Evolutionary conservation across 2,888 invertebrate genomes (phyloP).

Genomic region (Cerceris rybyensis): DNA sequence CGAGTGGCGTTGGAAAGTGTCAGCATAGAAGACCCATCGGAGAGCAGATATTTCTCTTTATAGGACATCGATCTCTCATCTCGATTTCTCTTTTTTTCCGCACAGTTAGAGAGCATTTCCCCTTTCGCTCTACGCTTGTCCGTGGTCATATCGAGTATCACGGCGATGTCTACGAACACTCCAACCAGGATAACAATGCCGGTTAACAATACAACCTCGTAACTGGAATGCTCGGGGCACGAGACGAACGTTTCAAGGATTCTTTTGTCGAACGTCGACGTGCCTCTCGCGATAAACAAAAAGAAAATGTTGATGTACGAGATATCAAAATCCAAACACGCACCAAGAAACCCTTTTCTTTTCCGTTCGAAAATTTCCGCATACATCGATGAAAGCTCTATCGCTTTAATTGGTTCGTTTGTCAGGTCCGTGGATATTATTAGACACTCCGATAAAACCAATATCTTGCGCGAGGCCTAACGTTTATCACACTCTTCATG

Average conservation of each 20-base stretch:
- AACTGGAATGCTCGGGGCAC: conserved; percentile 4
- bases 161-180: conserved; percentile 48
- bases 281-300: not conserved
- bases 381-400: not conserved
- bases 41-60: conserved; percentile 64
- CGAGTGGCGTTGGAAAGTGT: conserved; percentile 52
- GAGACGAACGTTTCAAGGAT: conserved; percentile 1
- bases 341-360: no score
- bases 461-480: not conserved
- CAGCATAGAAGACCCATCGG: conserved; percentile 49
- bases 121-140: conserved; percentile 63
- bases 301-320: not conserved
- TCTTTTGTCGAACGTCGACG: not conserved
- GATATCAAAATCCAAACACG: no score
- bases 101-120: conserved; percentile 69
- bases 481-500: not conserved
- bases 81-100: conserved; percentile 72
- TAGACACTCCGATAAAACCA: not conserved
- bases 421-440: conserved; percentile 10
- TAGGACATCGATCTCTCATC: conserved; percentile 70
- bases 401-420: conserved; percentile 31
- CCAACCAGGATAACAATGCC: conserved; percentile 59
- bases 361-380: no score
- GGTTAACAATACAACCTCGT: not conserved
- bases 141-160: conserved; percentile 58